Evolutionary conservation across 2,888 invertebrate species (phyloP).

Genomic region (Catocala fraxini): DNA sequence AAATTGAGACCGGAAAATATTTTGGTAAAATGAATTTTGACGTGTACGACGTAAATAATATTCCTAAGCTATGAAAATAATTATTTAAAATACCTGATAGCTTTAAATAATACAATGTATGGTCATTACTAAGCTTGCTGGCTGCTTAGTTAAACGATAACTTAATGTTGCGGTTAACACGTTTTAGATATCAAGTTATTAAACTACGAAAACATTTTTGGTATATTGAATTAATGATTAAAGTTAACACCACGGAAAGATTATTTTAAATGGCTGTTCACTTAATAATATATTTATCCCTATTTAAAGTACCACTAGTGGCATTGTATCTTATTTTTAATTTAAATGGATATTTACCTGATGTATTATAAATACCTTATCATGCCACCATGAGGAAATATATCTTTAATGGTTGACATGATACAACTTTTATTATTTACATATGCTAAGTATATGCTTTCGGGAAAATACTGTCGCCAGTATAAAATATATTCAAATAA

Average conservation of each 20-base stretch:
- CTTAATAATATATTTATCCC: slow-evolving; percentile 9
- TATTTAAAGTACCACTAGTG: slow-evolving; percentile 4
- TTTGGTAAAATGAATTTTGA: neutral
- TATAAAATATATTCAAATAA: neutral
- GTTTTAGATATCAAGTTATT: slow-evolving; percentile 30
- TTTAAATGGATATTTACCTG: too few species aligned
- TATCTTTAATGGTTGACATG: too few species aligned
- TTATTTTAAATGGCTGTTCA: slow-evolving; percentile 12
- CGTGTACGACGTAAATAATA: neutral
- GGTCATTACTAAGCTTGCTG: too few species aligned
- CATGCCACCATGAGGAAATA: too few species aligned
- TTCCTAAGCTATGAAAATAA: neutral
- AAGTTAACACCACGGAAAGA: neutral
- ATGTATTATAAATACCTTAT: too few species aligned
- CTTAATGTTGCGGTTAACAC: slow-evolving; percentile 35
- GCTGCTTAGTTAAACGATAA: slow-evolving; percentile 6
- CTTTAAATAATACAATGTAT: neutral
- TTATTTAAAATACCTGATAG: neutral
- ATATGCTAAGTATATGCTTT: neutral
- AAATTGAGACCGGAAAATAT: too few species aligned
- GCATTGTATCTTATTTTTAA: too few species aligned
- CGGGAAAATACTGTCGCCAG: neutral
- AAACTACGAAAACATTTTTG: slow-evolving; percentile 4
- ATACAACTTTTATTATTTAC: too few species aligned
- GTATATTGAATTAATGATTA: neutral